Conservation (phyloP, 2,888 invertebrate genomes). For the Agriopis marginaria region DNA sequence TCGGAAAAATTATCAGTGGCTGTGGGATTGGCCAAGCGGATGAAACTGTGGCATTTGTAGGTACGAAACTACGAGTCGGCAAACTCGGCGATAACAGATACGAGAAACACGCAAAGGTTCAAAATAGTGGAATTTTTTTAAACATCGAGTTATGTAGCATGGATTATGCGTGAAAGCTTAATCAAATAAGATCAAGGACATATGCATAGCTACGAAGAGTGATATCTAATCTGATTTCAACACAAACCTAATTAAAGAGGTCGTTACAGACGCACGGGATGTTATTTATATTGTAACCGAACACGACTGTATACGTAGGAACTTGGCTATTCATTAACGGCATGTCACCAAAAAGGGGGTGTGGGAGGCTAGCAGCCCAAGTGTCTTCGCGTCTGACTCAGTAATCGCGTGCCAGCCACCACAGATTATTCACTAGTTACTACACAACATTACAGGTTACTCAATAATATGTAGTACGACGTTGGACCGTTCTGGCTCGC, state of each 20-base stretch:
- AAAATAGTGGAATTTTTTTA: neutral
- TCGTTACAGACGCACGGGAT: conserved; percentile 22
- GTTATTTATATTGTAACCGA: conserved; percentile 37
- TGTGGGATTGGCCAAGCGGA: too few species aligned
- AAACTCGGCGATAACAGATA: neutral
- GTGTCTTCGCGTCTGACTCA: conserved; percentile 47
- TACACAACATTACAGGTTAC: conserved; percentile 8
- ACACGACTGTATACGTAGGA: conserved; percentile 20
- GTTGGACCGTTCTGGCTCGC: conserved; percentile 37
- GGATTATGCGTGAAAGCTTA: neutral
- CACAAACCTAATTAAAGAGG: conserved; percentile 33
- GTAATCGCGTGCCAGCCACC: conserved; percentile 52
- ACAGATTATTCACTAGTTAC: conserved; percentile 13
- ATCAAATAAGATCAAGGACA: neutral
- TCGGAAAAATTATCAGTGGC: too few species aligned
- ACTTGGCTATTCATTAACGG: conserved; percentile 34
- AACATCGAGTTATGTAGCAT: neutral
- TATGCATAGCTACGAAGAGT: conserved; percentile 12
- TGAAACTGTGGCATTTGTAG: too few species aligned
- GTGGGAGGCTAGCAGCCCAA: conserved; percentile 49
- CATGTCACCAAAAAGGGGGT: conserved; percentile 40
- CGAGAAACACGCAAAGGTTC: neutral
- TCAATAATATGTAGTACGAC: conserved; percentile 8
- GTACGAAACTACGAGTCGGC: neutral
- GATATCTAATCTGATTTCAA: conserved; percentile 28